phyloP scores from a whole-genome alignment of 2,888 invertebrate species.

The Podotricha telesiphe region DNA sequence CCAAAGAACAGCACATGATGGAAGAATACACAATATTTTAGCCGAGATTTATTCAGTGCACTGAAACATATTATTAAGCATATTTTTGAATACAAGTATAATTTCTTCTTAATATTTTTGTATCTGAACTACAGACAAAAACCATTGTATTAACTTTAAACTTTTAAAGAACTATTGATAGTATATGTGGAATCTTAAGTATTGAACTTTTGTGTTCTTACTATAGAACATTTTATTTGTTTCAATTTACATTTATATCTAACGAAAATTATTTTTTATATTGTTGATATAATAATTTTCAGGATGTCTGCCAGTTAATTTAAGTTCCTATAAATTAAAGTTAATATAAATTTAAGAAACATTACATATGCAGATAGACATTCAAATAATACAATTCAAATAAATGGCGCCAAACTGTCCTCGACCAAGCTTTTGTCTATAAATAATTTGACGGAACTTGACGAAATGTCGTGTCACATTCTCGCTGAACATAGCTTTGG shows the following conservation, averaged over 20 bases:
- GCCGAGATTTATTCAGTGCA: conserved; percentile 96
- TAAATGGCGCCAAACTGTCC: conserved; percentile 71
- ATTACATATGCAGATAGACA: background rate
- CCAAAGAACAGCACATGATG: conserved; percentile 95
- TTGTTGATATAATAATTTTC: background rate
- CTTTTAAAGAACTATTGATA: no score
- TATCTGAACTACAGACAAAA: no score
- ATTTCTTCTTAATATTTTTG: background rate
- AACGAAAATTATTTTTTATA: background rate
- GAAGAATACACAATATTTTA: conserved; percentile 97
- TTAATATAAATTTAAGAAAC: background rate
- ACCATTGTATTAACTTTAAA: no score
- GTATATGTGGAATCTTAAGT: no score
- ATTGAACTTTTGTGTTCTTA: no score
- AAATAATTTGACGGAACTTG: conserved; percentile 80
- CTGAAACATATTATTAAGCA: conserved; percentile 81
- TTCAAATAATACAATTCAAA: conserved; percentile 56
- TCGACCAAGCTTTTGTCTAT: conserved; percentile 77
- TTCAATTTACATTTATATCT: no score
- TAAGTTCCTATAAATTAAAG: background rate
- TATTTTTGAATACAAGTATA: background rate
- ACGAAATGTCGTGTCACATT: conserved; percentile 60
- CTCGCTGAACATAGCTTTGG: conserved; percentile 50
- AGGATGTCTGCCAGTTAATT: background rate
- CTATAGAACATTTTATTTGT: no score